These are phyloP conservation scores for Acanthurus lineatus DNA, from an alignment of 2,797 vertebrate genomes.

Conservation along the genomic window DNA sequence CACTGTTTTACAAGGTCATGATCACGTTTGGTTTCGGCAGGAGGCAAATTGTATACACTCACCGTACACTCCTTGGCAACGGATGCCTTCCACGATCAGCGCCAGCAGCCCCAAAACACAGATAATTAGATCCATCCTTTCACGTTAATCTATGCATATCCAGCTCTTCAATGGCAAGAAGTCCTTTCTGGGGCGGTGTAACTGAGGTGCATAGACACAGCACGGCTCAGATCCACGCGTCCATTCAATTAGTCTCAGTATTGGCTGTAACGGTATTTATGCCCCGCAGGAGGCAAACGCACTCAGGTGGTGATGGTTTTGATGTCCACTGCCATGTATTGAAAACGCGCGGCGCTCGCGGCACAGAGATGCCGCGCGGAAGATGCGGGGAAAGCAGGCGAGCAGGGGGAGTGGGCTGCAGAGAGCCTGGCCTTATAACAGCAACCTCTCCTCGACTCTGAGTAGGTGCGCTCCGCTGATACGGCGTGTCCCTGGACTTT, in stretches of 20 bases:
- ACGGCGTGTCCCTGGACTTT: constrained; percentile 60
- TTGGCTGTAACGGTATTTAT: constrained; percentile 54
- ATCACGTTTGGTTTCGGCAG: constrained; percentile 39
- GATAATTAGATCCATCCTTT: constrained; percentile 94
- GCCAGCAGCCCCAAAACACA: constrained; percentile 91
- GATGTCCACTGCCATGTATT: constrained; percentile 34
- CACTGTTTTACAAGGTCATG: constrained; percentile 82
- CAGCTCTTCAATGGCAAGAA: constrained; percentile 80
- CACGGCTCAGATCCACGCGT: constrained; percentile 54
- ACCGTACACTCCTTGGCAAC: constrained; percentile 95
- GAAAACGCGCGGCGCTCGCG: constrained; percentile 36
- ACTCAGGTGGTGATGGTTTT: constrained; percentile 34
- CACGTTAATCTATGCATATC: constrained; percentile 94
- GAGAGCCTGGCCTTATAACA: constrained; percentile 69
- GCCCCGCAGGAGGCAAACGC: constrained; percentile 18
- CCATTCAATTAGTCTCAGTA: constrained; percentile 53
- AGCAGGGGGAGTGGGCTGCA: constrained; percentile 55
- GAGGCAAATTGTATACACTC: constrained; percentile 78
- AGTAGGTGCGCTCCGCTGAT: constrained; percentile 36
- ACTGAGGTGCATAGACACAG: constrained; percentile 71
- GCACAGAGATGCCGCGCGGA: constrained; percentile 49
- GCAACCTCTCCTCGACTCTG: constrained; percentile 49
- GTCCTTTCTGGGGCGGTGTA: constrained; percentile 82
- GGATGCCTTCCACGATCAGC: constrained; percentile 90
- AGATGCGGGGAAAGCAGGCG: constrained; percentile 29